A percentile compares a stretch with the other conserved stretches of the same genome.
Conservation (phyloP, 2,113 vertebrate species). For the Mormyrus lacerda region DNA sequence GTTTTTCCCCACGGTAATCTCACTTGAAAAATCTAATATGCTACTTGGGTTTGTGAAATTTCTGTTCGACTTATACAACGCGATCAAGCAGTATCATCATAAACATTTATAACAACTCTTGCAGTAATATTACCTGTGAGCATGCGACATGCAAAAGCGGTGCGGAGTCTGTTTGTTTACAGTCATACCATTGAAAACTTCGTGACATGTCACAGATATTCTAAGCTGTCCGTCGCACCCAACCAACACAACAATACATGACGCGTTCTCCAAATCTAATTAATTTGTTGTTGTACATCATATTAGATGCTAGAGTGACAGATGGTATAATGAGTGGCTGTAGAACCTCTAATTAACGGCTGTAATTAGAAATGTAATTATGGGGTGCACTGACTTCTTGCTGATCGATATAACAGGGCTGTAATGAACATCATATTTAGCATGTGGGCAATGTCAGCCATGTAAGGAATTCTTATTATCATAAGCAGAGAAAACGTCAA, state of each 20-base stretch:
- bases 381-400: slow-evolving; percentile 39
- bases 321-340: slow-evolving; percentile 58
- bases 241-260: slow-evolving; percentile 27
- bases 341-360: slow-evolving; percentile 58
- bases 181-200: neutral
- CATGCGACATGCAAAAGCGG: neutral
- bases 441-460: slow-evolving; percentile 38
- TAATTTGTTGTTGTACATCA: slow-evolving; percentile 53
- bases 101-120: neutral
- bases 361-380: slow-evolving; percentile 65
- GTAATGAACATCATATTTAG: slow-evolving; percentile 33
- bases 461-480: neutral
- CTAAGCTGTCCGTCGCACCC: slow-evolving; percentile 9
- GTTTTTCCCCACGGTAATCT: neutral
- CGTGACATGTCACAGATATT: slow-evolving; percentile 1
- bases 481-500: slow-evolving; percentile 6
- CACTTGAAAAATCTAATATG: neutral
- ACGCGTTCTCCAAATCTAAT: slow-evolving; percentile 47
- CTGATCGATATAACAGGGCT: slow-evolving; percentile 39
- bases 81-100: neutral
- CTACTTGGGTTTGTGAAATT: neutral
- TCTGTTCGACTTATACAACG: neutral
- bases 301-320: slow-evolving; percentile 53
- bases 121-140: neutral
- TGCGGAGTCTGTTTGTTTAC: neutral